Conservation (phyloP, 30 jellyfish, hydroid and myxozoan genomes). For the Rhopilema esculentum region DNA sequence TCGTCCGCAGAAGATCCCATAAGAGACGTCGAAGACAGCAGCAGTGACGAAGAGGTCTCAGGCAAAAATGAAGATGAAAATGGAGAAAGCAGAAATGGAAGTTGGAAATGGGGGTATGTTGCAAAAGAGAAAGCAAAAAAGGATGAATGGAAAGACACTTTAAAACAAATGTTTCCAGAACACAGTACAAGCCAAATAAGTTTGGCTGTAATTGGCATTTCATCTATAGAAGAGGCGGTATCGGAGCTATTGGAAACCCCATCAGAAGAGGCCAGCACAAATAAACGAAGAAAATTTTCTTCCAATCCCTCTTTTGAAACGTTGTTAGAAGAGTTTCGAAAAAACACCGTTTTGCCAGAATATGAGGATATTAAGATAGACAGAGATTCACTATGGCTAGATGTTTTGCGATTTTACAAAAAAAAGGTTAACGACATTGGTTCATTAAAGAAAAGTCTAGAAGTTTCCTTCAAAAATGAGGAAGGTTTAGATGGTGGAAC, state of each 20-base stretch:
- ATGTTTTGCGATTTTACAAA: constrained; percentile 4
- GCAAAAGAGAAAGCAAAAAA: not conserved
- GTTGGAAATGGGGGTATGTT: not conserved
- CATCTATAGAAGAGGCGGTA: constrained; percentile 19
- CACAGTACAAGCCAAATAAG: constrained; percentile 3
- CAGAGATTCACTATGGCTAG: constrained; percentile 26
- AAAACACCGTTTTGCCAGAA: not conserved
- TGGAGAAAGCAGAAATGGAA: not conserved
- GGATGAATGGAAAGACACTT: constrained; percentile 18
- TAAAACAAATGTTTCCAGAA: not conserved
- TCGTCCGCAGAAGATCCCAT: not conserved
- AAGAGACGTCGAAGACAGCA: not conserved
- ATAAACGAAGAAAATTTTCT: not conserved
- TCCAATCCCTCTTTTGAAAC: not conserved
- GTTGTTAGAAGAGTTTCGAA: not conserved
- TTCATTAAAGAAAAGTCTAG: not conserved
- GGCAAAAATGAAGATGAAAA: not conserved
- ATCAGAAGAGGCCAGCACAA: not conserved
- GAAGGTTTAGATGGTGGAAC: constrained; percentile 43
- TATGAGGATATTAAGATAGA: constrained; percentile 2
- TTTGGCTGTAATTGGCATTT: constrained; percentile 8
- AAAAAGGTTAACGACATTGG: not conserved
- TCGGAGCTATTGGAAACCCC: not conserved
- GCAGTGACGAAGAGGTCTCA: constrained; percentile 11
- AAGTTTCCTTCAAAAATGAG: constrained; percentile 15